Conservation (phyloP, 2,888 invertebrate species). For the Temnothorax rugatulus region DNA sequence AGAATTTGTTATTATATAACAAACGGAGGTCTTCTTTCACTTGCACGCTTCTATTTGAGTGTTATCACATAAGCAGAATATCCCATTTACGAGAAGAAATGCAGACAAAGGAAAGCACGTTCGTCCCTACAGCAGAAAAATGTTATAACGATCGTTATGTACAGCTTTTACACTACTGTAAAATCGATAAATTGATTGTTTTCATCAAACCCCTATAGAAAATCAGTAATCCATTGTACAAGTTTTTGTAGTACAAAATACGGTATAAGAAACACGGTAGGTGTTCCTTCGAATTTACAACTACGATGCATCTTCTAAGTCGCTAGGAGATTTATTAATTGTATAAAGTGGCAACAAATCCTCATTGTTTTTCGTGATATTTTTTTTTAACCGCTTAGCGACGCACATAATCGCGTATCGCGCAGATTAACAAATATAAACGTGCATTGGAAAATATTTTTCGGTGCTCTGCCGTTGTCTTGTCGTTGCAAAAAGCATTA, state of each 20-base stretch:
- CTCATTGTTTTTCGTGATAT: constrained; percentile 48
- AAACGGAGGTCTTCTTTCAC: constrained; percentile 59
- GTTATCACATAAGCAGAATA: constrained; percentile 64
- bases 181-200: constrained; percentile 62
- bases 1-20: constrained; percentile 62
- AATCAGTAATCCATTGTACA: constrained; percentile 66
- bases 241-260: constrained; percentile 71
- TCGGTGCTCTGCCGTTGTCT: constrained; percentile 57
- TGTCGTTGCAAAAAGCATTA: constrained; percentile 51
- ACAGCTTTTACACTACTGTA: constrained; percentile 66
- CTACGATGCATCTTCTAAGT: constrained; percentile 70
- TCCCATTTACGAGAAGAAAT: constrained; percentile 64
- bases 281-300: constrained; percentile 67
- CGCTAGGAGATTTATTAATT: constrained; percentile 68
- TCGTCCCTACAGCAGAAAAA: constrained; percentile 63
- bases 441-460: constrained; percentile 65
- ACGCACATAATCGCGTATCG: constrained; percentile 51
- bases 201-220: constrained; percentile 66
- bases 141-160: constrained; percentile 63
- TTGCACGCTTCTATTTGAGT: constrained; percentile 62
- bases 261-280: constrained; percentile 61
- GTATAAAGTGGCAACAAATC: constrained; percentile 73
- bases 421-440: constrained; percentile 57
- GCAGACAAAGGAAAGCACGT: constrained; percentile 65
- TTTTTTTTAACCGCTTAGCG: constrained; percentile 44